These are phyloP conservation scores for Nomada lathburiana DNA, from an alignment of 2,888 invertebrate species.

Conservation along the genomic window DNA sequence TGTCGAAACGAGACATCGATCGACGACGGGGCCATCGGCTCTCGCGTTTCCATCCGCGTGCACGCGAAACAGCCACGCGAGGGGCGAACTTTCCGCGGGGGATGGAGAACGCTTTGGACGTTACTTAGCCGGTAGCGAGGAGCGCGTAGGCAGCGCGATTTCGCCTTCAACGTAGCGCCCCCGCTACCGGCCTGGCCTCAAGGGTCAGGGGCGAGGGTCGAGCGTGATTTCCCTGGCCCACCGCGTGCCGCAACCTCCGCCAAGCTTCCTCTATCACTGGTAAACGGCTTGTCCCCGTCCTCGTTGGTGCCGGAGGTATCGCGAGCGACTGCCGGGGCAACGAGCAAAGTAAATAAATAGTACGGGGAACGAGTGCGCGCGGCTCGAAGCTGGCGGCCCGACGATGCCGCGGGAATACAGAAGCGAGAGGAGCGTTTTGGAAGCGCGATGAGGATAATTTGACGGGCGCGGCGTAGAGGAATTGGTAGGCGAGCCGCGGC, in stretches of 20 bases:
- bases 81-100: background rate
- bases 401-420: background rate
- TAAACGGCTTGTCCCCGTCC: slow-evolving; percentile 16
- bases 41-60: background rate
- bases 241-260: slow-evolving; percentile 57
- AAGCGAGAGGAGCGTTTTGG: background rate
- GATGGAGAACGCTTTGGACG: background rate
- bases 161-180: slow-evolving; percentile 43
- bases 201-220: slow-evolving; percentile 66
- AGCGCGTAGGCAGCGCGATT: slow-evolving; percentile 30
- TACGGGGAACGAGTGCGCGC: no score
- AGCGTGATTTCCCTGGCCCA: slow-evolving; percentile 73
- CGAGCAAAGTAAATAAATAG: no score
- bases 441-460: background rate
- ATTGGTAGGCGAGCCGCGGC: slow-evolving; percentile 1
- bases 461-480: background rate
- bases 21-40: slow-evolving; percentile 9
- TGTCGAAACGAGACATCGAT: slow-evolving; percentile 49
- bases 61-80: background rate
- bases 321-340: background rate
- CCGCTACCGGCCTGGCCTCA: slow-evolving; percentile 52
- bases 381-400: no score
- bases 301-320: slow-evolving; percentile 40
- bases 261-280: slow-evolving; percentile 60
- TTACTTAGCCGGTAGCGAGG: background rate